Conservation (phyloP, 2,797 vertebrate species). For the Bradypus variegatus region DNA sequence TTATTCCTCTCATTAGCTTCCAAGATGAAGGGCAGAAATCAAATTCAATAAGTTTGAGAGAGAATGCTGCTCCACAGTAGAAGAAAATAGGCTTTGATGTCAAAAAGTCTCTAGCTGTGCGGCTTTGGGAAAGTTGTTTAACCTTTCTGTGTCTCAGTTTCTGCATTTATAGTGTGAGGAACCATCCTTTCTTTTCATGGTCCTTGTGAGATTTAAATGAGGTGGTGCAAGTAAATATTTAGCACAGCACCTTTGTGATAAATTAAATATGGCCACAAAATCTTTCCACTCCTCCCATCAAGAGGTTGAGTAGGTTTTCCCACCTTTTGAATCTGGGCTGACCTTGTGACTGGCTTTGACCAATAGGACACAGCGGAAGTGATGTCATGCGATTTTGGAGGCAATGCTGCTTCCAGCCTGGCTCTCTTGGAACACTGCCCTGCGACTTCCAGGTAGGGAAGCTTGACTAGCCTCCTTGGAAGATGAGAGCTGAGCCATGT, state of each 20-base stretch:
- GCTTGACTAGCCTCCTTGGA: background rate
- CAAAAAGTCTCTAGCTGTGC: background rate
- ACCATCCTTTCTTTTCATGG: background rate
- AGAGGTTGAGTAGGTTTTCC: background rate
- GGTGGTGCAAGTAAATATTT: background rate
- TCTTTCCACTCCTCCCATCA: background rate
- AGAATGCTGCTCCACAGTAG: too few relatives aligned
- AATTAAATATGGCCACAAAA: background rate
- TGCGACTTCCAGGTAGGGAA: background rate
- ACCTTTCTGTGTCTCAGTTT: background rate
- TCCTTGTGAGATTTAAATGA: background rate
- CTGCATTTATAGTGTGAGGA: background rate
- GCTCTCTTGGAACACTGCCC: too few relatives aligned
- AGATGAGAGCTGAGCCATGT: background rate
- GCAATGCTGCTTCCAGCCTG: rapidly evolving
- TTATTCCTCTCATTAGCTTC: background rate
- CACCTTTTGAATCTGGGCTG: background rate
- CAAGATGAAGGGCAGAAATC: too few relatives aligned
- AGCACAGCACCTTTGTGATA: background rate
- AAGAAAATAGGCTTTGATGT: background rate
- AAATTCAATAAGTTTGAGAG: background rate
- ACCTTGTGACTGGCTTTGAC: background rate
- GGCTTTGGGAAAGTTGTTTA: background rate
- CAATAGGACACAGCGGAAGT: background rate
- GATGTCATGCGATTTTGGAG: background rate